Evolutionary conservation across 2,113 vertebrate species (phyloP).

Genomic region (Meles meles): DNA sequence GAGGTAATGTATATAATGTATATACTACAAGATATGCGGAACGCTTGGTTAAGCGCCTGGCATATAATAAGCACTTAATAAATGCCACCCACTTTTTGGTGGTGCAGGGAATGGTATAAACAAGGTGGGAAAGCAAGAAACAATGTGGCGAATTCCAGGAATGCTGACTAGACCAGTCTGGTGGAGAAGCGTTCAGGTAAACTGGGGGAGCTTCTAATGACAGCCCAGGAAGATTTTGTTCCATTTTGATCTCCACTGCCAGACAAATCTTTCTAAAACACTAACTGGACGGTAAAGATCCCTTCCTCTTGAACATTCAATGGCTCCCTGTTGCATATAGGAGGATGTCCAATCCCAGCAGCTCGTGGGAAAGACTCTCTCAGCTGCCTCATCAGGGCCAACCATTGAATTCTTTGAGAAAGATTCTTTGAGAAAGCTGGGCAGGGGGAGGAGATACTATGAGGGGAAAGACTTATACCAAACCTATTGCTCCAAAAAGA

Average conservation of each 20-base stretch:
- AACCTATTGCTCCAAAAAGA: not conserved
- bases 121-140: constrained; percentile 27
- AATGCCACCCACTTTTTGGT: not conserved
- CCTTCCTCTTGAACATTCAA: not conserved
- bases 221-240: not conserved
- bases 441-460: not conserved
- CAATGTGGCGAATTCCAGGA: constrained; percentile 51
- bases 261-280: not conserved
- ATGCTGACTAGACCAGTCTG: constrained; percentile 49
- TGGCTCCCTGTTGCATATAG: not conserved
- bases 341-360: not conserved
- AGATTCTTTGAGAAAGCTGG: not conserved
- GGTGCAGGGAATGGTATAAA: not conserved
- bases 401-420: not conserved
- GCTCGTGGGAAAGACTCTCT: not conserved
- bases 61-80: not conserved
- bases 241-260: not conserved
- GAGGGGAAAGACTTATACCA: not conserved
- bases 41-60: not conserved
- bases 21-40: accelerated
- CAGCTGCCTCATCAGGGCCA: not conserved
- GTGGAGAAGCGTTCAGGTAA: not conserved
- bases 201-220: not conserved
- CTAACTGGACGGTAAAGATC: not conserved
- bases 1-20: not conserved